phyloP scores from a whole-genome alignment of 2,888 invertebrate species.

The Euplexia lucipara region DNA sequence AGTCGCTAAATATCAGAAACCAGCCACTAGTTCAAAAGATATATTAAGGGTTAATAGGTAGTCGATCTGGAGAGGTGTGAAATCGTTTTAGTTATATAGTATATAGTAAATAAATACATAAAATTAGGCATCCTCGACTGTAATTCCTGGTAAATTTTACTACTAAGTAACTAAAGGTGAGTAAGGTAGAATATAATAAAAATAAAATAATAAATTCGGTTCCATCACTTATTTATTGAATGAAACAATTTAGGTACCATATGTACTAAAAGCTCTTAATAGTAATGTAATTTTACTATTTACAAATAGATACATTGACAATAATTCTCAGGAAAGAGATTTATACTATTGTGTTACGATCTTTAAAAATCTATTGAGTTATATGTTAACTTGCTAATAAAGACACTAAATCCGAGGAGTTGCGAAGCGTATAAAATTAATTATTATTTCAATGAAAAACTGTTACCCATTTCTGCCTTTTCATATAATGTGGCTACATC shows the following conservation, averaged over 20 bases:
- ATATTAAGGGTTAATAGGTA: too few species aligned
- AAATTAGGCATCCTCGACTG: too few species aligned
- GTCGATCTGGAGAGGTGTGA: too few species aligned
- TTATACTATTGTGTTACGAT: slow-evolving; percentile 18
- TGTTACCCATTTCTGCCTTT: not conserved
- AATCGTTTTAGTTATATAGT: too few species aligned
- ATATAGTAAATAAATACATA: too few species aligned
- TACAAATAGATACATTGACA: too few species aligned
- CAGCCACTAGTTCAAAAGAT: too few species aligned
- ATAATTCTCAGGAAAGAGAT: slow-evolving; percentile 41
- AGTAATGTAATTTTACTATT: slow-evolving; percentile 70
- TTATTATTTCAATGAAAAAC: slow-evolving; percentile 1
- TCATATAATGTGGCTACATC: not conserved
- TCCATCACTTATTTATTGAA: slow-evolving; percentile 80
- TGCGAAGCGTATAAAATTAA: slow-evolving; percentile 8
- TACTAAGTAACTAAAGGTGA: not conserved
- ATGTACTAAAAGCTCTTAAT: slow-evolving; percentile 74
- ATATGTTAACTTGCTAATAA: slow-evolving; percentile 26
- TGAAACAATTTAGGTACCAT: slow-evolving; percentile 77
- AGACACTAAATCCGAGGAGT: slow-evolving; percentile 20
- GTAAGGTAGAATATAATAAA: slow-evolving; percentile 1
- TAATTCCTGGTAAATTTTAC: too few species aligned
- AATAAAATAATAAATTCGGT: slow-evolving; percentile 54
- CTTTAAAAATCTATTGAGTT: slow-evolving; percentile 26
- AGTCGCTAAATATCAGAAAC: too few species aligned